Evolutionary conservation across 1,140 invertebrate species (phyloP), one percentile per base, ranked within the genome.

Genomic region (Choristoneura fumiferana): DNA sequence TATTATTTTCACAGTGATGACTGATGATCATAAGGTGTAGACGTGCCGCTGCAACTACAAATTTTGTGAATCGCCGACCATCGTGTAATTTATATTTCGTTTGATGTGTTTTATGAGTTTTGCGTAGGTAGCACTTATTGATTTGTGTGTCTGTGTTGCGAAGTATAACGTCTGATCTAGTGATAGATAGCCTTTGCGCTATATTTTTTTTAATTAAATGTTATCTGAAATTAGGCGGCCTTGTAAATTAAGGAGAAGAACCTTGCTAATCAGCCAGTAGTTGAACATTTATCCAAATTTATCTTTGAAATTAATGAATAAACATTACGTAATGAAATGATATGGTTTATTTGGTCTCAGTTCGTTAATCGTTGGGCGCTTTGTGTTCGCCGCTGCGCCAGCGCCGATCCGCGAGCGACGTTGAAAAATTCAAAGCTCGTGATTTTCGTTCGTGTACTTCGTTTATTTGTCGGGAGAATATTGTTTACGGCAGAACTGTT

Each of bases 361-460:
- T 76, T 79, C 63, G 75, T 76, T 81, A 82, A 76, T 81, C 78
- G 77, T 78, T 76, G 62, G n/a, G 33, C 55, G 65, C 81, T 84
- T 84, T 83, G 78, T 78, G 67, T 40, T 74, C 67, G 73, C 81
- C 76, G 76, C 70, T 67, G 72, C 71, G 65, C 60, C 56, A 38
- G 75, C 59, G 65, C 67, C 64, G 69, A 81, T 84, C 75, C 73
- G 54, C 59, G 71, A 69, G 60, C 65, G 82, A 87, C 84, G 76
- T 82, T 87, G 81, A 87, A 85, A 85, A 87, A 85, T 87, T 76
- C 71, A 73, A 60, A 72, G 63, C 73, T 84, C 82, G 84, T 87
- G 84, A 85, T 84, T 81, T 83, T 76, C 71, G 71, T 77, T 85
- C 84, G 81, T 87, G 84, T 76, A 69, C 71, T 77, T 76, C 78